A percentile compares a stretch with the other conserved stretches of the same genome.
phyloP scores from a whole-genome alignment of 2,113 vertebrate genomes.

The Cyphomyrus plagiostoma region DNA sequence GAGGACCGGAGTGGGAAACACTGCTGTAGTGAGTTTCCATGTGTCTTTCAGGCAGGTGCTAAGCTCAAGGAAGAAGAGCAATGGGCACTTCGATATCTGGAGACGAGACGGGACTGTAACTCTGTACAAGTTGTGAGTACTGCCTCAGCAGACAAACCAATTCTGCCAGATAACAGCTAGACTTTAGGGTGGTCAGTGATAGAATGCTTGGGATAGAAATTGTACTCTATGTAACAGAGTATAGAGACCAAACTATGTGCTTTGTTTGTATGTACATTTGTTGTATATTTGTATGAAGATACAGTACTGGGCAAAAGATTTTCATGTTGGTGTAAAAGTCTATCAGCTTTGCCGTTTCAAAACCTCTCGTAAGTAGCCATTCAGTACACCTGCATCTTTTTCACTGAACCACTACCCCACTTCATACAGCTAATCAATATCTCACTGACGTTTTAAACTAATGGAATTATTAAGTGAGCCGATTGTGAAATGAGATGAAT shows the following conservation, averaged over 20 bases:
- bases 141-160: neutral
- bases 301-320: neutral
- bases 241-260: neutral
- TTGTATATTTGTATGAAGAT: neutral
- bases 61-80: conserved; percentile 98
- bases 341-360: neutral
- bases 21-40: neutral
- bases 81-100: conserved; percentile 90
- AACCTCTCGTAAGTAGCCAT: neutral
- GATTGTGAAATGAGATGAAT: neutral
- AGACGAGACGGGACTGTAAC: conserved; percentile 96
- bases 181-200: neutral
- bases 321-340: neutral
- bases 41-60: conserved; percentile 77
- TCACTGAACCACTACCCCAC: neutral
- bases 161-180: neutral
- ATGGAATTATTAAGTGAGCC: neutral
- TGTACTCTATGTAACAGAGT: neutral
- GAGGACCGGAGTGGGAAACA: neutral
- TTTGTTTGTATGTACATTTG: neutral
- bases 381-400: neutral
- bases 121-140: conserved; percentile 96
- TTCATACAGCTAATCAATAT: neutral
- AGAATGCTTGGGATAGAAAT: neutral
- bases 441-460: neutral